A percentile compares a stretch with the other conserved stretches of the same genome.
Conservation (phyloP, 1,140 invertebrate species). For the Coelopa frigida region DNA sequence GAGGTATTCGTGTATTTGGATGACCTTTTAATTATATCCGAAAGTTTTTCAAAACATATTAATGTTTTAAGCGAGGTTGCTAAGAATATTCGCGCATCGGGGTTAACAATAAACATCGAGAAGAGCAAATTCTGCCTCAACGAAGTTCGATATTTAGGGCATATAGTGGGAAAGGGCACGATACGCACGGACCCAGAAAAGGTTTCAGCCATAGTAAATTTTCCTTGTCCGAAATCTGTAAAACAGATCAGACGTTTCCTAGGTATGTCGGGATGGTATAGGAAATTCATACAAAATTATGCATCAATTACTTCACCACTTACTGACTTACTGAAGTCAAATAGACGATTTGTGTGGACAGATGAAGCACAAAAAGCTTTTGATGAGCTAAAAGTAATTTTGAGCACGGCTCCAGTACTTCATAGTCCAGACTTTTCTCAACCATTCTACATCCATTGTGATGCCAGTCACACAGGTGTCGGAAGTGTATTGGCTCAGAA, state of each 20-base stretch:
- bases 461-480: slow-evolving; percentile 10
- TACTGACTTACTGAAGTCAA: slow-evolving; percentile 22
- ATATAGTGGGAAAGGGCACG: slow-evolving; percentile 26
- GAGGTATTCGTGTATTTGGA: slow-evolving; percentile 21
- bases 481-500: slow-evolving; percentile 29
- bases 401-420: slow-evolving; percentile 17
- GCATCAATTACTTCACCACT: slow-evolving; percentile 18
- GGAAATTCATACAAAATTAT: slow-evolving; percentile 35
- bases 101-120: slow-evolving; percentile 19
- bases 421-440: slow-evolving; percentile 21
- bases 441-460: slow-evolving; percentile 14
- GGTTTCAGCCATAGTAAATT: slow-evolving; percentile 14
- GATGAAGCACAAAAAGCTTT: slow-evolving; percentile 13
- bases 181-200: slow-evolving; percentile 31
- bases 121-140: slow-evolving; percentile 18
- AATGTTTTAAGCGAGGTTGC: slow-evolving; percentile 19
- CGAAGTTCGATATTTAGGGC: slow-evolving; percentile 21
- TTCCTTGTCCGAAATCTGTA: slow-evolving; percentile 13
- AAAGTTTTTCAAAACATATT: slow-evolving; percentile 38
- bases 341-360: slow-evolving; percentile 4
- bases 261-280: slow-evolving; percentile 43
- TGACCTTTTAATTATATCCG: slow-evolving; percentile 33
- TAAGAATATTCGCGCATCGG: slow-evolving; percentile 12
- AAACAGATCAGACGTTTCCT: slow-evolving; percentile 44
- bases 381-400: slow-evolving; percentile 13